Evolutionary conservation across 2,888 invertebrate genomes (phyloP).

Genomic region (Eumacrocentrus americanus): DNA sequence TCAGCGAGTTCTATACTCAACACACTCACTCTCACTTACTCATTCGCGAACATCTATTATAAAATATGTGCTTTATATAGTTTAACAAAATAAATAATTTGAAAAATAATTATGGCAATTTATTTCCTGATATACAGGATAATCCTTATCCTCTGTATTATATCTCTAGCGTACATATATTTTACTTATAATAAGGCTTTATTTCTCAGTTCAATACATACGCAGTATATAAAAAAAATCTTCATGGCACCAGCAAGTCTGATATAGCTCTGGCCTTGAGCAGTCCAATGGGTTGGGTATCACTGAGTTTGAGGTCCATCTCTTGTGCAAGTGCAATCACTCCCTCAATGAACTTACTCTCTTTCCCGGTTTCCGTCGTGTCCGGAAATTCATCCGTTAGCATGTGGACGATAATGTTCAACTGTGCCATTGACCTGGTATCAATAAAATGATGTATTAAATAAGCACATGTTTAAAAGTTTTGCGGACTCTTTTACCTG

Average conservation of each 20-base stretch:
- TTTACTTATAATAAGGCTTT: too few species aligned
- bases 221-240: background rate
- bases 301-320: conserved; percentile 45
- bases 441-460: background rate
- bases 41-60: conserved; percentile 49
- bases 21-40: conserved; percentile 47
- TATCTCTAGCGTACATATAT: too few species aligned
- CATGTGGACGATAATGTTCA: conserved; percentile 46
- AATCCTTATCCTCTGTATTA: background rate
- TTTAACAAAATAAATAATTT: conserved; percentile 52
- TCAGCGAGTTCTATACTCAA: conserved; percentile 46
- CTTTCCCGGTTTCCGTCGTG: conserved; percentile 37
- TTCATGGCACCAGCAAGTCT: conserved; percentile 52
- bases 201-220: background rate
- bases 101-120: conserved; percentile 43
- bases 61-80: conserved; percentile 55
- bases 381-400: conserved; percentile 46
- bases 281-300: conserved; percentile 37
- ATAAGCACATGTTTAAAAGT: too few species aligned
- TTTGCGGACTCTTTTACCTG: too few species aligned
- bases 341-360: conserved; percentile 39
- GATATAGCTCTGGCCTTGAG: conserved; percentile 48
- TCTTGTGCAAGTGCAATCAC: conserved; percentile 47
- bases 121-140: conserved; percentile 1
- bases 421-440: conserved; percentile 45